These are phyloP conservation scores for Callopanchax toddi DNA, from an alignment of 2,113 vertebrate species.

Conservation along the genomic window DNA sequence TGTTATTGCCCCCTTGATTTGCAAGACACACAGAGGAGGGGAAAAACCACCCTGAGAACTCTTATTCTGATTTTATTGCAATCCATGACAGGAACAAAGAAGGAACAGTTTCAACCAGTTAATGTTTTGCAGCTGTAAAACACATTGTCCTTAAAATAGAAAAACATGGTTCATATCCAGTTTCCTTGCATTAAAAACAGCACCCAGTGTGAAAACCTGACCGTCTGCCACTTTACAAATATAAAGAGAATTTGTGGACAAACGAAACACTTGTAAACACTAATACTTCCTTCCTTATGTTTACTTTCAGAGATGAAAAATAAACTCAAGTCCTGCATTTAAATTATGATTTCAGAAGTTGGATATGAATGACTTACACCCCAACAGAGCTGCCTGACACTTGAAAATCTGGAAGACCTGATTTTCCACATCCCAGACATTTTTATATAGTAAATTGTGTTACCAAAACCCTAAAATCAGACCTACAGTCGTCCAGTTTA, in stretches of 20 bases:
- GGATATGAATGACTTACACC: background rate
- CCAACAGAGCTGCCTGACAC: conserved; percentile 28
- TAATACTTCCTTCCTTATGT: conserved; percentile 4
- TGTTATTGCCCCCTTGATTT: no score
- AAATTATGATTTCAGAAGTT: conserved; percentile 12
- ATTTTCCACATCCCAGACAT: conserved; percentile 20
- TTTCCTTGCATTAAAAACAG: conserved; percentile 46
- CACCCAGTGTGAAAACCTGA: conserved; percentile 46
- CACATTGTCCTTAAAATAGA: conserved; percentile 36
- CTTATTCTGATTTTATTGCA: conserved; percentile 80
- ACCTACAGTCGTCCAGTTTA: conserved; percentile 11
- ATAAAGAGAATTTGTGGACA: conserved; percentile 35
- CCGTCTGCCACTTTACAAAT: conserved; percentile 46
- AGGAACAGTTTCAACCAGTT: conserved; percentile 31
- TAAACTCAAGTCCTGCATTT: conserved; percentile 9
- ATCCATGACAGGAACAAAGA: conserved; percentile 61
- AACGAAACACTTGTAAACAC: conserved; percentile 71
- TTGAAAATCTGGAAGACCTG: conserved; percentile 35
- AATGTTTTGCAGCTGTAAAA: conserved; percentile 32
- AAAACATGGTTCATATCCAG: conserved; percentile 55
- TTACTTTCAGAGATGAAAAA: conserved; percentile 30
- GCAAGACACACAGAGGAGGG: background rate
- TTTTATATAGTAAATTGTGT: conserved; percentile 32
- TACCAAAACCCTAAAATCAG: conserved; percentile 18
- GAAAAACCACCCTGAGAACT: conserved; percentile 21